Evolutionary conservation across 37 sponge, comb jelly and placozoan species (phyloP), one percentile per base, ranked within the genome.

Genomic region (Amphimedon queenslandica): DNA sequence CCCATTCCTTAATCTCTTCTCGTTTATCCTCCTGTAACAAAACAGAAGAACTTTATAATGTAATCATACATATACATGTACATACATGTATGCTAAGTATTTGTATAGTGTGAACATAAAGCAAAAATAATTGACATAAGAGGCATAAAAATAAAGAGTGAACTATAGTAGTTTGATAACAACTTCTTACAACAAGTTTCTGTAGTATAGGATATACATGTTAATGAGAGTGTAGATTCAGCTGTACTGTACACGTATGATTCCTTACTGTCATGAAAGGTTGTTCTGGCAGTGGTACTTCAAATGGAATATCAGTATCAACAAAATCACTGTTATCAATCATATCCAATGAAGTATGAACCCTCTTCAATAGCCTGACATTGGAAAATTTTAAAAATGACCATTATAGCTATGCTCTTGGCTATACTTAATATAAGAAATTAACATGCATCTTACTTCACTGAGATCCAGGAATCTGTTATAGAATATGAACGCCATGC

Each of bases 401-500:
- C 42, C 55, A 70, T n/a, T n/a, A n/a, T n/a, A n/a, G n/a, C n/a
- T n/a, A n/a, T n/a, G n/a, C n/a, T n/a, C n/a, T n/a, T n/a, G 31
- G 28, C 24, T 10, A 63, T 30, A 10, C 13, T 28, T 8, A 10
- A n/a, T 6, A 63, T n/a, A 63, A 43, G 20, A 0, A n/a, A n/a
- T n/a, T n/a, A n/a, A n/a, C n/a, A n/a, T n/a, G n/a, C n/a, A n/a
- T 24, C 73, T 47, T 57, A 92, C 92, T 64, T 96, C 99, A 81
- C 93, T 83, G 24, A 98, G 88, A 65, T 98, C 99, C 70, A 98
- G 86, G 88, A 95, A 98, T 21, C 91, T 76, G 66, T 98, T 98
- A 70, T 87, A 82, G 72, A 98, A 98, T 0, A 98, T 93, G 75
- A 98, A 98, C 25, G 96, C 96, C 96, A 98, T 95, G 77, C 76